Conservation (phyloP, 2,797 vertebrate species). For the Eospalax fontanierii region DNA sequence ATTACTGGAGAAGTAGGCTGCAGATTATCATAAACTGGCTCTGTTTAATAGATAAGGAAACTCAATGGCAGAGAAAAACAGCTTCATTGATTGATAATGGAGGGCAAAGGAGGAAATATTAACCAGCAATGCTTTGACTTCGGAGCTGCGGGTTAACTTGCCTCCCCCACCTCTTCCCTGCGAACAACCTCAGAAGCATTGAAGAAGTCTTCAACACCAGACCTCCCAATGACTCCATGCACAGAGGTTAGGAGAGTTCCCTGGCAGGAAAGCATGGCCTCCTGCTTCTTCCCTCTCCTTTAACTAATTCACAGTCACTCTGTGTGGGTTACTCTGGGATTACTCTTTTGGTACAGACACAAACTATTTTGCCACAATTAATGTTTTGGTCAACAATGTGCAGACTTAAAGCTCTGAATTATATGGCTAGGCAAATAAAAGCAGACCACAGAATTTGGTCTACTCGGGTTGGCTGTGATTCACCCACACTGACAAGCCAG, state of each 20-base stretch:
- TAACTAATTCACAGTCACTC: slow-evolving; percentile 45
- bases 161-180: neutral
- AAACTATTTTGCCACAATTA: slow-evolving; percentile 85
- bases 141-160: neutral
- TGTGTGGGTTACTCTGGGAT: slow-evolving; percentile 76
- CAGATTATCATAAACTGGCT: slow-evolving; percentile 14
- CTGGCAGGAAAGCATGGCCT: neutral
- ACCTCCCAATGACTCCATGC: slow-evolving; percentile 21
- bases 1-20: slow-evolving; percentile 37
- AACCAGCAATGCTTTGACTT: slow-evolving; percentile 50
- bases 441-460: slow-evolving; percentile 76
- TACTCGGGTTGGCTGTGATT: slow-evolving; percentile 68
- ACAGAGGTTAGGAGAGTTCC: slow-evolving; percentile 5
- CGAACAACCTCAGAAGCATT: neutral
- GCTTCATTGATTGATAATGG: slow-evolving; percentile 58
- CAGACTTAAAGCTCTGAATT: slow-evolving; percentile 83
- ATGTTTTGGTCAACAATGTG: slow-evolving; percentile 84
- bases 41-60: slow-evolving; percentile 73
- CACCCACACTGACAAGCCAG: slow-evolving; percentile 51
- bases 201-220: neutral
- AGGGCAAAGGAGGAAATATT: slow-evolving; percentile 34
- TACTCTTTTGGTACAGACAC: slow-evolving; percentile 78
- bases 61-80: slow-evolving; percentile 54
- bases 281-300: neutral
- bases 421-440: slow-evolving; percentile 83